Conservation (phyloP, 1,140 invertebrate species). For the Nephila pilipes region DNA sequence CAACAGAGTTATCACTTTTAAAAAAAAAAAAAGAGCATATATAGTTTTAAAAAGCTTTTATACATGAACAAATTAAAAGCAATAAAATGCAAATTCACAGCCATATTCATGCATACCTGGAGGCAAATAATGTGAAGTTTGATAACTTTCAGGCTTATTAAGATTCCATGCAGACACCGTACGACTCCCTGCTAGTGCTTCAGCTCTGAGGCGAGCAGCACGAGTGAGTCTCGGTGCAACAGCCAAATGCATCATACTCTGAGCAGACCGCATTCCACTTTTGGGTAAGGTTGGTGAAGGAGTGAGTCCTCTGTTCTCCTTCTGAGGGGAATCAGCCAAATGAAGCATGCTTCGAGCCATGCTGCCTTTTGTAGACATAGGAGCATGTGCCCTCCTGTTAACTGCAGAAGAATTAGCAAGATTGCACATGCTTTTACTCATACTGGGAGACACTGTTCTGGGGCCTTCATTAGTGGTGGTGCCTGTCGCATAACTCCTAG, state of each 20-base stretch:
- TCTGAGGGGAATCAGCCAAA: neutral
- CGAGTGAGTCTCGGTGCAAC: constrained; percentile 72
- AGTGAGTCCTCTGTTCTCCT: neutral
- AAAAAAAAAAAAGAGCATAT: neutral
- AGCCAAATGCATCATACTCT: constrained; percentile 74
- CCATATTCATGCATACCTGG: constrained; percentile 74
- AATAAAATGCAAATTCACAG: constrained; percentile 9
- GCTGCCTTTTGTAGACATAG: neutral
- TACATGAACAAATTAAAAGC: constrained; percentile 26
- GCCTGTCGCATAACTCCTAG: neutral
- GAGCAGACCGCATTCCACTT: constrained; percentile 37
- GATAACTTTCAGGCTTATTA: constrained; percentile 48
- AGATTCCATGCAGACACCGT: constrained; percentile 72
- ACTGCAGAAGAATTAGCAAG: constrained; percentile 55
- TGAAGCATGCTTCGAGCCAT: constrained; percentile 54
- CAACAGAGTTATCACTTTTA: neutral
- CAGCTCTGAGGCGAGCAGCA: constrained; percentile 67
- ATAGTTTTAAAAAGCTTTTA: neutral
- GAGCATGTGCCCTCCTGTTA: neutral
- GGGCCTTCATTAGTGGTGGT: constrained; percentile 51
- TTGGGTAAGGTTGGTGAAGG: constrained; percentile 15
- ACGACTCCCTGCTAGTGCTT: constrained; percentile 50
- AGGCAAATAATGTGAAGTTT: constrained; percentile 36
- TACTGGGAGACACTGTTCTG: constrained; percentile 72
- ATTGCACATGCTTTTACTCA: constrained; percentile 77